phyloP scores from a whole-genome alignment of 2,113 vertebrate species.

The Muntiacus muntjak region DNA sequence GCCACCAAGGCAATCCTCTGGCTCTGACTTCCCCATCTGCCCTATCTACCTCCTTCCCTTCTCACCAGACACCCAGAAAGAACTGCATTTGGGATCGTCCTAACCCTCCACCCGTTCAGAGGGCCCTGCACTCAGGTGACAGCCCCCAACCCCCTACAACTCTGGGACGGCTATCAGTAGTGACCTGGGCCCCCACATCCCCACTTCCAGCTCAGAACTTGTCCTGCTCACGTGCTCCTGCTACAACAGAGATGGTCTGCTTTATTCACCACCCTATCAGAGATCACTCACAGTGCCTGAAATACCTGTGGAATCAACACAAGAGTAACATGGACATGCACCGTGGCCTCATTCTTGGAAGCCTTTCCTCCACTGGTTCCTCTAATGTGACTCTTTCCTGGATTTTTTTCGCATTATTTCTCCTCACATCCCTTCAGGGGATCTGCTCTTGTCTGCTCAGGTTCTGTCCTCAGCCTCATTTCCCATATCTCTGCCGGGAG shows the following conservation, averaged over 20 bases:
- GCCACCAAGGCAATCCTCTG: background rate
- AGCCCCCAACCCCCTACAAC: fast-evolving
- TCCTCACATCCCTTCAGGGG: background rate
- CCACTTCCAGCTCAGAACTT: background rate
- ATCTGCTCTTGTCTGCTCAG: background rate
- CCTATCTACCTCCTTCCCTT: background rate
- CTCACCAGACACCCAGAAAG: background rate
- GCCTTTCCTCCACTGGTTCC: background rate
- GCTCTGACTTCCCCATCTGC: no score
- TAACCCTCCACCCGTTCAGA: background rate
- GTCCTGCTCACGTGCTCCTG: fast-evolving
- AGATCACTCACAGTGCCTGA: no score
- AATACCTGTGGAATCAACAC: background rate
- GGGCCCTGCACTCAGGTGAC: background rate
- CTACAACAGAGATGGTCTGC: background rate
- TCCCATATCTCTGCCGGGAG: background rate
- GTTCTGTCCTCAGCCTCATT: fast-evolving
- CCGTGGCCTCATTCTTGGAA: background rate
- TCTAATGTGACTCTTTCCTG: no score
- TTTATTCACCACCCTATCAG: no score
- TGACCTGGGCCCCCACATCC: background rate
- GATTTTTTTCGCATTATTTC: background rate
- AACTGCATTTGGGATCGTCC: fast-evolving
- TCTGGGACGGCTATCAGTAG: background rate
- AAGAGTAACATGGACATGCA: fast-evolving